Evolutionary conservation across 2,888 invertebrate genomes (phyloP).

Genomic region (Ceraclea dissimilis): DNA sequence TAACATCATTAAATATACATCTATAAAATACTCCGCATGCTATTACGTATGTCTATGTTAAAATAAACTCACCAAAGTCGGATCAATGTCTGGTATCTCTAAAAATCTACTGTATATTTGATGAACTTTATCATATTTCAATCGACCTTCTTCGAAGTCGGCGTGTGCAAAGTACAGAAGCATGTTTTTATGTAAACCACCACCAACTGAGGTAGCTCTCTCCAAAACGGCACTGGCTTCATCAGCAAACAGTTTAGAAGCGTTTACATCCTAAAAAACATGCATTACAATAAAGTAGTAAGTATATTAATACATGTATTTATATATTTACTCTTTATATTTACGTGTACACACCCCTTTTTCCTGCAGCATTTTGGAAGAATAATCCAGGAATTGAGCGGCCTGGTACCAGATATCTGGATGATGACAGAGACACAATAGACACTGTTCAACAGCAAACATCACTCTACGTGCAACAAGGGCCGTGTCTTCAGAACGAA

Average conservation of each 20-base stretch:
- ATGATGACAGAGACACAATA: constrained; percentile 93
- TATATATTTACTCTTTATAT: too few species aligned
- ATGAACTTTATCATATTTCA: constrained; percentile 94
- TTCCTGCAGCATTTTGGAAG: constrained; percentile 86
- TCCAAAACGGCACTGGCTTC: constrained; percentile 95
- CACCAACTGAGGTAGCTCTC: constrained; percentile 68
- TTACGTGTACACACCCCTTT: constrained; percentile 66
- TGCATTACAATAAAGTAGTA: background rate
- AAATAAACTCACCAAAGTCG: constrained; percentile 83
- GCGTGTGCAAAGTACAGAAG: constrained; percentile 96
- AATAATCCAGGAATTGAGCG: constrained; percentile 92
- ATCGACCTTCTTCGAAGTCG: constrained; percentile 94
- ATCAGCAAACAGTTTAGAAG: constrained; percentile 86
- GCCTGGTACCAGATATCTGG: constrained; percentile 99
- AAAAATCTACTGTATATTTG: constrained; percentile 90
- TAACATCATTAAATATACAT: background rate
- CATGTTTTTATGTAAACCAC: constrained; percentile 84
- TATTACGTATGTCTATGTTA: too few species aligned
- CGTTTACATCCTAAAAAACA: constrained; percentile 73
- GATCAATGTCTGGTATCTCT: constrained; percentile 85
- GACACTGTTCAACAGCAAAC: constrained; percentile 97
- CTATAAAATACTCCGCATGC: too few species aligned
- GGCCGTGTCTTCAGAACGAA: constrained; percentile 93
- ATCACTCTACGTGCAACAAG: constrained; percentile 89
- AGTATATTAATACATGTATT: background rate